Percentiles rank a stretch among this genome's conserved stretches.
These are phyloP conservation scores for Lophotis ruficrista DNA, from an alignment of 2,113 vertebrate species.

Conservation along the genomic window DNA sequence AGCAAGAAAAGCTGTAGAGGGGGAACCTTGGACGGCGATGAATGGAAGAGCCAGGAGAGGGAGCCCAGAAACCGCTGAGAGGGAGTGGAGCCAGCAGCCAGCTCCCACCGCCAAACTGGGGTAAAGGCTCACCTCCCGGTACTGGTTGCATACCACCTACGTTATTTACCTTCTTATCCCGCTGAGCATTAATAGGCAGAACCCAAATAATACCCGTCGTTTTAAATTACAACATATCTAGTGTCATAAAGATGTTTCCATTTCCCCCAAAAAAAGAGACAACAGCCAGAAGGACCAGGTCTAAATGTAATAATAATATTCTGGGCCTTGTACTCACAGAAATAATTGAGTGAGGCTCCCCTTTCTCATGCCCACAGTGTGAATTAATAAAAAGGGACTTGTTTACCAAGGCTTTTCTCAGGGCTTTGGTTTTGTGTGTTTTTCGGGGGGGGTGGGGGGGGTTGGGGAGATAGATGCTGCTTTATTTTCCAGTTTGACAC, in stretches of 20 bases:
- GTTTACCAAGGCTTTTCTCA: fast-evolving
- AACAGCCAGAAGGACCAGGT: background rate
- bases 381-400: background rate
- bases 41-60: constrained; percentile 30
- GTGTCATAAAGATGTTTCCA: fast-evolving
- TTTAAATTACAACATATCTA: background rate
- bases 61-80: background rate
- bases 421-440: too few relatives aligned
- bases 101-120: too few relatives aligned
- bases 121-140: background rate
- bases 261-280: background rate
- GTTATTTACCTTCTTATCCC: too few relatives aligned
- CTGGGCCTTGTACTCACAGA: fast-evolving
- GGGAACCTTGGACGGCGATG: background rate
- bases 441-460: too few relatives aligned
- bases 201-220: fast-evolving
- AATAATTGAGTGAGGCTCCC: too few relatives aligned
- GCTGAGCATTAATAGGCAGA: background rate
- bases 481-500: background rate
- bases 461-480: too few relatives aligned
- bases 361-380: fast-evolving
- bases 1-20: background rate
- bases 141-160: too few relatives aligned
- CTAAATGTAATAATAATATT: fast-evolving
- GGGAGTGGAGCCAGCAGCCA: too few relatives aligned